Evolutionary conservation across 2,797 vertebrate species (phyloP), one percentile per base, ranked within the genome.

Genomic region (Lepidocolaptes lacrymiger): DNA sequence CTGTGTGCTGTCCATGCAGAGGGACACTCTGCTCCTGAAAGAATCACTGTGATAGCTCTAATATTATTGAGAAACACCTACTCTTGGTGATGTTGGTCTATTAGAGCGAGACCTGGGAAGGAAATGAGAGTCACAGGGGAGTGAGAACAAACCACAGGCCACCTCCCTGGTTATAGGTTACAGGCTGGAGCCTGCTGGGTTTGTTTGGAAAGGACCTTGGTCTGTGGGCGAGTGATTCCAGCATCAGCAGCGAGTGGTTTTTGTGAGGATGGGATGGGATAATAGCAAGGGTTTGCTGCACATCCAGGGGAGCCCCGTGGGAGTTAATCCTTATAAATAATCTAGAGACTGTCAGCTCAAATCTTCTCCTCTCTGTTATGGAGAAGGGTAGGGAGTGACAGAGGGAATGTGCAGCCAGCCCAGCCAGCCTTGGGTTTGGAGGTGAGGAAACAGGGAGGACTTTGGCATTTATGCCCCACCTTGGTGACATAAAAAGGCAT

Each of bases 251-350:
- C 2, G 30, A 22, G 79, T 37, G 62, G 67, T 27, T 96, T 93
- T 91, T 43, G 18, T 56, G 9, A 19, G 72, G 75, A 49, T 44
- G 69, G 92, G 83, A 58, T 10, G 46, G 78, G 48, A 68, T 62
- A 88, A 79, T 36, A 71, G 76, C 55, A 81, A 91, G 80, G 37
- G 77, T 67, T 81, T 58, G 59, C 67, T 61, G 71, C 85, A 23
- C 41, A 36, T 67, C 73, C 34, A 23, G 43, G 88, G 36, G 30
- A 91, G 36, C 68, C 88, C 87, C 8, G 2, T 44, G 85, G 89
- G 95, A 84, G 51, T 56, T 80, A 58, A 69, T 87, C 88, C 72
- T 37, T 58, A 79, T 92, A 88, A 96, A 97, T 93, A 95, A 97
- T 77, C 85, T 7, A 91, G 82, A 44, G 16, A 2, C 67, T 94